Conservation (phyloP, 2,888 invertebrate species). For the Baccha elongata region DNA sequence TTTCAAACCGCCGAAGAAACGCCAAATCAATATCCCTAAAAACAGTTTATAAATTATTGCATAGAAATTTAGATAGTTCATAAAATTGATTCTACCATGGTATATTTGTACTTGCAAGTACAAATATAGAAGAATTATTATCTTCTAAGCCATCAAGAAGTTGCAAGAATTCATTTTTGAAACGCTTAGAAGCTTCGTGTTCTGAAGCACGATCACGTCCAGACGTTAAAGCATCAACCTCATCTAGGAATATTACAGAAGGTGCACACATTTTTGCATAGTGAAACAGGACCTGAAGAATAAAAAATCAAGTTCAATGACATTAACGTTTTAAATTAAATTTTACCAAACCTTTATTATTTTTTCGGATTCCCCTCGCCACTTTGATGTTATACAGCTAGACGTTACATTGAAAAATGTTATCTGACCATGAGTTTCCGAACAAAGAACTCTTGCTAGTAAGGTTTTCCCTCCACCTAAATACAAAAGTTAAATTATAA, state of each 20-base stretch:
- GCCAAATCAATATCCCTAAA: conserved; percentile 93
- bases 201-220: conserved; percentile 86
- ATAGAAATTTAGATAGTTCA: background rate
- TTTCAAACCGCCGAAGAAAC: conserved; percentile 93
- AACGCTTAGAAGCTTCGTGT: conserved; percentile 93
- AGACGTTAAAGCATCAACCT: conserved; percentile 93
- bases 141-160: conserved; percentile 91
- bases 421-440: conserved; percentile 86
- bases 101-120: conserved; percentile 93
- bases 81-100: conserved; percentile 88
- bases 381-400: conserved; percentile 95
- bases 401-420: conserved; percentile 96
- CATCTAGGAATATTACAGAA: conserved; percentile 96
- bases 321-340: background rate
- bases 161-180: conserved; percentile 94
- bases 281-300: conserved; percentile 90
- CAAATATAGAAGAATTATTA: conserved; percentile 86
- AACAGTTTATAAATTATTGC: conserved; percentile 20
- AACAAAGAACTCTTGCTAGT: conserved; percentile 93
- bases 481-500: background rate
- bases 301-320: background rate
- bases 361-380: conserved; percentile 98
- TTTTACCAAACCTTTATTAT: conserved; percentile 87
- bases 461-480: conserved; percentile 93
- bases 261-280: conserved; percentile 93